Evolutionary conservation across 1,140 invertebrate genomes (phyloP), one percentile per base, ranked within the genome.

Genomic region (Drosophila aff.): DNA sequence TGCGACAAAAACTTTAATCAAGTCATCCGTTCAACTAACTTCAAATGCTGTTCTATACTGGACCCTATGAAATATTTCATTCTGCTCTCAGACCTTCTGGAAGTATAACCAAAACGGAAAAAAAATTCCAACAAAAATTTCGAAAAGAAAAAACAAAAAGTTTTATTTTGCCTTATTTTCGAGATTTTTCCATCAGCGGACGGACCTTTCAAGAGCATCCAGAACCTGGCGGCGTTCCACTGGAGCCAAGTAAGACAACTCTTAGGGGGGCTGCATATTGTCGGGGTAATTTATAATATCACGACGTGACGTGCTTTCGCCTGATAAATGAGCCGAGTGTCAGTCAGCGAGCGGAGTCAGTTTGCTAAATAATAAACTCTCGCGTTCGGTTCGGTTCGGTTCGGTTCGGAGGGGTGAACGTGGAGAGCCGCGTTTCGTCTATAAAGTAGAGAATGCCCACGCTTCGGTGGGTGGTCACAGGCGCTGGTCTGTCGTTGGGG

Each of bases 281-380:
- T 61, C 53, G 28, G 33, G 43, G 71, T 73, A 74, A 74, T 74
- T 74, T 74, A 74, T 74, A 74, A 74, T 74, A 74, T 61, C 67
- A 31, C 57, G 23, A 74, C 68, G 71, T 74, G 68, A 74, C 71
- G 71, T 73, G 71, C 71, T 74, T 73, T 49, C 43, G 68, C 67
- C 71, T 74, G 71, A 74, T 74, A 74, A 74, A 74, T 74, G 71
- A 73, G 67, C 67, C 71, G 18, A 74, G 40, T 74, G 71, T 74
- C 71, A n/a, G n/a, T n/a, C n/a, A n/a, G n/a, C n/a, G n/a, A n/a
- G n/a, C 31, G 71, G 71, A 74, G 71, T 74, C 71, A 74, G 71
- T 74, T 74, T 49, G 71, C 68, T 74, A 74, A 74, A 74, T 74
- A 74, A 74, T 74, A 74, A 74, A 74, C 68, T 73, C 71, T 49